phyloP scores from a whole-genome alignment of 2,888 invertebrate species.

The Andrena minutula region DNA sequence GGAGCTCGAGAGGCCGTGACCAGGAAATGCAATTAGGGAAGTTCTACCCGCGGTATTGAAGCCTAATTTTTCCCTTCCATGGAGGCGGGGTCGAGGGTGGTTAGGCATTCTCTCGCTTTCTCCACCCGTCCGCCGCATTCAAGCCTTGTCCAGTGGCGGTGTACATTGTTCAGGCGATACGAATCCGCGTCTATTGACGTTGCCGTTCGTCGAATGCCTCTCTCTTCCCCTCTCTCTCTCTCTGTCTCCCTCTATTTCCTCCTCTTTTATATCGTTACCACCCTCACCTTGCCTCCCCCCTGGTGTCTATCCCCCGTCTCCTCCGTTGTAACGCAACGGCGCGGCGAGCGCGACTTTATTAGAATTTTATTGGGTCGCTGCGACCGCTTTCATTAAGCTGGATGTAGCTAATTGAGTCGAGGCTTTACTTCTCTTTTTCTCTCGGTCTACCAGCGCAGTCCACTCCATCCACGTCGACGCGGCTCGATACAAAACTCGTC shows the following conservation, averaged over 20 bases:
- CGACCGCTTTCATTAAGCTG: conserved; percentile 77
- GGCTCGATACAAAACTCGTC: conserved; percentile 32
- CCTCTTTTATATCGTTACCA: conserved; percentile 38
- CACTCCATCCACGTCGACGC: conserved; percentile 26
- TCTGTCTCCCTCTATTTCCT: conserved; percentile 37
- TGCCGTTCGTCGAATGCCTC: conserved; percentile 61
- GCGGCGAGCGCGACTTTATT: conserved; percentile 74
- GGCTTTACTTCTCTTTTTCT: conserved; percentile 65
- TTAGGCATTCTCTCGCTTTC: conserved; percentile 56
- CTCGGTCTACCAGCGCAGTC: conserved; percentile 11
- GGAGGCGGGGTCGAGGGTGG: not conserved
- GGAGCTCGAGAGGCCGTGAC: conserved; percentile 46
- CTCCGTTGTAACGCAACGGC: conserved; percentile 53
- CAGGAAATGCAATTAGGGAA: conserved; percentile 69
- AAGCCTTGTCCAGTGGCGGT: conserved; percentile 64
- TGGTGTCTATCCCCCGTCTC: conserved; percentile 41
- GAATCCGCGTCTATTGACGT: conserved; percentile 68
- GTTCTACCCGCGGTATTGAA: conserved; percentile 56
- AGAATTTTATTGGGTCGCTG: conserved; percentile 77
- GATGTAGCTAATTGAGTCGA: conserved; percentile 77
- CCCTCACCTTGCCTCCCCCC: conserved; percentile 17
- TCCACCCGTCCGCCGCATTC: conserved; percentile 51
- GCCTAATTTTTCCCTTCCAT: conserved; percentile 60
- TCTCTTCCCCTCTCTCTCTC: conserved; percentile 33
- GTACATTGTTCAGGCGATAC: conserved; percentile 69